Conservation (phyloP, 2,113 vertebrate genomes). For the Rissa tridactyla region DNA sequence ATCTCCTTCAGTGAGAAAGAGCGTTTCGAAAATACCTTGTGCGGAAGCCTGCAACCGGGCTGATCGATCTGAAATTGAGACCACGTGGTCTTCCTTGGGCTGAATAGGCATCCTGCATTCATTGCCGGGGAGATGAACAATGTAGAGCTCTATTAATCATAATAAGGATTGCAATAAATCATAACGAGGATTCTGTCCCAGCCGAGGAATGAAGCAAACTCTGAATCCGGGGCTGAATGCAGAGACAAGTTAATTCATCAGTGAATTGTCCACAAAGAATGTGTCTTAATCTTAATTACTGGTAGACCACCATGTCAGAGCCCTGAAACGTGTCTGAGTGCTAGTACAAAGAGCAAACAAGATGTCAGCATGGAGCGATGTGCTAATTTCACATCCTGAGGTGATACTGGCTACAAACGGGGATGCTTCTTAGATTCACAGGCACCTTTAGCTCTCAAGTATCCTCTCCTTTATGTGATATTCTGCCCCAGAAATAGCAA, state of each 20-base stretch:
- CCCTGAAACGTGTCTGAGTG: background rate
- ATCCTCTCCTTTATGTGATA: background rate
- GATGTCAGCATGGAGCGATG: background rate
- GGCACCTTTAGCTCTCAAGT: background rate
- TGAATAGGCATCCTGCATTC: background rate
- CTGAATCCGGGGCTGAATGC: background rate
- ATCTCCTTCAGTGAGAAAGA: background rate
- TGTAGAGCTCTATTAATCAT: slow-evolving; percentile 44
- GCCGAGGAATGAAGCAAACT: background rate
- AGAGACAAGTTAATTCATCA: slow-evolving; percentile 33
- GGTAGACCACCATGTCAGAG: background rate
- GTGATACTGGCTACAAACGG: background rate
- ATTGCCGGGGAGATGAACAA: slow-evolving; percentile 8
- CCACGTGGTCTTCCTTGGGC: background rate
- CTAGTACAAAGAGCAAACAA: slow-evolving; percentile 3
- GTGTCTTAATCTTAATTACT: slow-evolving; percentile 36
- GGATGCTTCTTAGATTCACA: background rate
- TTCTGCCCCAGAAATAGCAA: background rate
- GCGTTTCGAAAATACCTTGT: background rate
- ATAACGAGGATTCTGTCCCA: background rate
- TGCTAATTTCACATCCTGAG: background rate
- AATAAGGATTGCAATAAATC: slow-evolving; percentile 43
- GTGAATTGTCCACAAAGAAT: slow-evolving; percentile 17
- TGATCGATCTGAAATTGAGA: background rate
- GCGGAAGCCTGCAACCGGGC: background rate